These are phyloP conservation scores for Allolobophora icterica DNA, from an alignment of 2,888 invertebrate species.

Conservation along the genomic window DNA sequence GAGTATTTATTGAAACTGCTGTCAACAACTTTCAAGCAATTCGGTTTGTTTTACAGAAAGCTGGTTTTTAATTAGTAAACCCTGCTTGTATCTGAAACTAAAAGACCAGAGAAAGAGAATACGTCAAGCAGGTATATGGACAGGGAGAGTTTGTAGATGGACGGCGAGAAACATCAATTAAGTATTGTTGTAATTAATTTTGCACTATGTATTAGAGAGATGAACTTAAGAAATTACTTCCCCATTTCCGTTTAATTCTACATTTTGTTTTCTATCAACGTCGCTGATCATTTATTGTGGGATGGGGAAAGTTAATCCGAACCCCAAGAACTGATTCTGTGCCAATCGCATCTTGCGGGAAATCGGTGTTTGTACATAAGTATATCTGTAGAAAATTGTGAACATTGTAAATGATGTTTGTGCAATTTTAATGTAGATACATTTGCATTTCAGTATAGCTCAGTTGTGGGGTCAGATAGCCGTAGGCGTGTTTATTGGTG, in stretches of 20 bases:
- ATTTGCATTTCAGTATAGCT: background rate
- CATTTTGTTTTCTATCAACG: background rate
- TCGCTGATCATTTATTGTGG: background rate
- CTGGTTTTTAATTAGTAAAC: background rate
- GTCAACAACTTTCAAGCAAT: background rate
- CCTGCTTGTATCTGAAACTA: too few species aligned
- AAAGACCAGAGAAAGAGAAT: too few species aligned
- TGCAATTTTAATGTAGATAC: background rate
- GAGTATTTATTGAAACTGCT: too few species aligned
- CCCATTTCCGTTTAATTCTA: background rate
- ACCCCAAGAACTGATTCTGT: background rate
- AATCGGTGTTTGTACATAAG: constrained; percentile 5
- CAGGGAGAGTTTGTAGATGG: background rate
- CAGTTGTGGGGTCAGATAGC: background rate
- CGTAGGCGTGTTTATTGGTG: background rate
- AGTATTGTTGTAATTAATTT: too few species aligned
- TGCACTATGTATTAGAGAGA: too few species aligned
- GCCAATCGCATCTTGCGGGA: background rate
- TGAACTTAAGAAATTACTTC: background rate
- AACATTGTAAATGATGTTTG: background rate
- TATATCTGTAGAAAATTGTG: background rate
- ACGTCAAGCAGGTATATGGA: too few species aligned
- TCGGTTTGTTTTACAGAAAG: background rate
- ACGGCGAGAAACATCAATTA: background rate
- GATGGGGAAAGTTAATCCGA: background rate